These are phyloP conservation scores for Rhagonycha lutea DNA, from an alignment of 2,888 invertebrate genomes.

Conservation along the genomic window DNA sequence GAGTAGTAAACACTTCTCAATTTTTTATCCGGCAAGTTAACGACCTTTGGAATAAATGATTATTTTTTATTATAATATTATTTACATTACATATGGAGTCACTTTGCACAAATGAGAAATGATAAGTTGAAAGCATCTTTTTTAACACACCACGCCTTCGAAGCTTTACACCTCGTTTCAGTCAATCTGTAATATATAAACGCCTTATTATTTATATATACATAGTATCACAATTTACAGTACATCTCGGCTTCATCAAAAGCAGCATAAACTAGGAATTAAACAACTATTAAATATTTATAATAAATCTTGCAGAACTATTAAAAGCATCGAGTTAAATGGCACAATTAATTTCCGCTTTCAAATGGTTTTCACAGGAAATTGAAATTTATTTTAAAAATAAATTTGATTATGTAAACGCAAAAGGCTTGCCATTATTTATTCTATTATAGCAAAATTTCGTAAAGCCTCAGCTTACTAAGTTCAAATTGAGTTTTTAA, in stretches of 20 bases:
- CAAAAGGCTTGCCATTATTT: too few species aligned
- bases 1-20: neutral
- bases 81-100: neutral
- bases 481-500: neutral
- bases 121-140: neutral
- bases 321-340: neutral
- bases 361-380: neutral
- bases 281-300: neutral
- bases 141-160: neutral
- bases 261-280: neutral
- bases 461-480: too few species aligned
- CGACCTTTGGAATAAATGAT: neutral
- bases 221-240: neutral
- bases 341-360: neutral
- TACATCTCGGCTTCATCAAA: neutral
- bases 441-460: too few species aligned
- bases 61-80: neutral
- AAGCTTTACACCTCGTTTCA: neutral
- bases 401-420: neutral
- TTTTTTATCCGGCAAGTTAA: neutral
- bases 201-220: neutral
- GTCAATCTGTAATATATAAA: neutral
- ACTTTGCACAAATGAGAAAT: neutral
- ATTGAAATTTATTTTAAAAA: neutral
- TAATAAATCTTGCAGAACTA: neutral